Conservation (phyloP, 2,888 invertebrate species). For the Drosophila rubida region DNA sequence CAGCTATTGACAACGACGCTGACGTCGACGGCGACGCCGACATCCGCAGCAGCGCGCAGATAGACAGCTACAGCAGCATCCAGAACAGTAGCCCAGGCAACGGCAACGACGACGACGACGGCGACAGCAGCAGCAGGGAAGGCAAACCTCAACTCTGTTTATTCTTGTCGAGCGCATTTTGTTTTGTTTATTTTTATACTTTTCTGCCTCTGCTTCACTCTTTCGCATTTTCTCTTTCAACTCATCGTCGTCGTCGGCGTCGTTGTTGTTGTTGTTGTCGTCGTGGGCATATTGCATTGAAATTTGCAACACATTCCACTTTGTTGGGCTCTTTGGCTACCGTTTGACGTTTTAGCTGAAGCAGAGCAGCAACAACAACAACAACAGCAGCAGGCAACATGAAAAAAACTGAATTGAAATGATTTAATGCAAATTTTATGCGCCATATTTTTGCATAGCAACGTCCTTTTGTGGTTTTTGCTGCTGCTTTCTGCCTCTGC, state of each 20-base stretch:
- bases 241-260: constrained; percentile 22
- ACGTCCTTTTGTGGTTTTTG: constrained; percentile 18
- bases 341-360: constrained; percentile 64
- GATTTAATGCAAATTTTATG: constrained; percentile 79
- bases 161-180: constrained; percentile 60
- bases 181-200: constrained; percentile 72
- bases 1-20: constrained; percentile 62
- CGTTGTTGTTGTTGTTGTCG: constrained; percentile 7
- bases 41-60: constrained; percentile 11
- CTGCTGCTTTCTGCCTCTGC: constrained; percentile 13
- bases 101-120: not conserved
- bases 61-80: constrained; percentile 21
- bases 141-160: constrained; percentile 62
- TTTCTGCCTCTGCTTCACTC: constrained; percentile 38
- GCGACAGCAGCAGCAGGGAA: not conserved
- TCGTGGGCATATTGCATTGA: constrained; percentile 75
- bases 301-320: constrained; percentile 78
- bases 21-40: not conserved
- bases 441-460: constrained; percentile 61
- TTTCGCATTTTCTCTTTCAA: constrained; percentile 35
- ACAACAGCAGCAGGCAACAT: constrained; percentile 2
- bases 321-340: constrained; percentile 65
- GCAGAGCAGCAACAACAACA: constrained; percentile 25
- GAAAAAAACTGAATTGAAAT: constrained; percentile 41
- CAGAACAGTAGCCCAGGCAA: constrained; percentile 47